phyloP scores from a whole-genome alignment of 2,797 vertebrate genomes.

The Sebastes trivittatus region DNA sequence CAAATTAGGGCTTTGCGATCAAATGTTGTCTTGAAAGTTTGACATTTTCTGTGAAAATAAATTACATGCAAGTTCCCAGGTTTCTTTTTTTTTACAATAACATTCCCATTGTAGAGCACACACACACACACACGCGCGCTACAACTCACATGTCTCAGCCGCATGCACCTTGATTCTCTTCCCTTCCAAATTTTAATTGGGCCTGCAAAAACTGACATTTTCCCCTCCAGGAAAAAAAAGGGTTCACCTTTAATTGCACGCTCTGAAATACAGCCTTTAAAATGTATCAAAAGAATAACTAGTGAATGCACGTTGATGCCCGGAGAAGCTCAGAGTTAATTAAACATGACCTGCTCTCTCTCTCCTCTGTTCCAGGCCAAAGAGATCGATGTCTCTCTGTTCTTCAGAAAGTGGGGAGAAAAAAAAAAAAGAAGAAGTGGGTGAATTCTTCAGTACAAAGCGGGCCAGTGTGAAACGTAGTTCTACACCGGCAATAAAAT shows the following conservation, averaged over 20 bases:
- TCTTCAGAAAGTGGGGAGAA: constrained; percentile 12
- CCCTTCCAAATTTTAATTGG: constrained; percentile 62
- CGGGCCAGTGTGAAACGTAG: not conserved
- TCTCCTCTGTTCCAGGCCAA: constrained; percentile 24
- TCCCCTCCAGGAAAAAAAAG: constrained; percentile 20
- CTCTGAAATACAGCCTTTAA: constrained; percentile 57
- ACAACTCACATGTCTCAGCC: constrained; percentile 10
- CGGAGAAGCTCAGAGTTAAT: constrained; percentile 48
- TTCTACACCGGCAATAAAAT: not conserved
- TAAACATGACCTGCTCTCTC: constrained; percentile 52
- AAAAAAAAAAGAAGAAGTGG: not conserved
- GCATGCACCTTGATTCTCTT: constrained; percentile 19
- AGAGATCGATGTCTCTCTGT: constrained; percentile 48
- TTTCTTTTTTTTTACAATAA: not conserved
- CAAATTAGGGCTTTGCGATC: not conserved
- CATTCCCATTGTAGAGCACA: not conserved
- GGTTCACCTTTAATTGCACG: constrained; percentile 63
- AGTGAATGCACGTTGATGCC: constrained; percentile 41
- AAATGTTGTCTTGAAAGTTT: not conserved
- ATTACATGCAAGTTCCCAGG: not conserved
- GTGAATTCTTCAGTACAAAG: constrained; percentile 13
- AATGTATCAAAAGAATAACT: constrained; percentile 71
- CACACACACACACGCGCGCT: not conserved
- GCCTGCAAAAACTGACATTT: constrained; percentile 26
- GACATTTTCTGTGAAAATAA: not conserved